Percentiles rank a stretch among this genome's conserved stretches.
phyloP scores from a whole-genome alignment of 2,113 vertebrate species.

The Seriola aureovittata region DNA sequence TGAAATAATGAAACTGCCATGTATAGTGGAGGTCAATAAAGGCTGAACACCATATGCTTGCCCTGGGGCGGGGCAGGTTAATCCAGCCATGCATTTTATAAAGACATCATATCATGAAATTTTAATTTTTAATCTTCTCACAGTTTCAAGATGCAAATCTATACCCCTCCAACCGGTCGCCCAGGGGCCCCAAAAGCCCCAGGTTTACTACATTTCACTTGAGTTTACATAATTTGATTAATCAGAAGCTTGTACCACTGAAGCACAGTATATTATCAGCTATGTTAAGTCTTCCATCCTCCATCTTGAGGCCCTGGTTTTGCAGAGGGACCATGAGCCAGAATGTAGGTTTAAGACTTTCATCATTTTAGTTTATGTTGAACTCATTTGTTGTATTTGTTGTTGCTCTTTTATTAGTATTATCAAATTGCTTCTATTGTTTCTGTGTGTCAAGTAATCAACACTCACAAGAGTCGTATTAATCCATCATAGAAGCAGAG shows the following conservation, averaged over 20 bases:
- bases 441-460: too few relatives aligned
- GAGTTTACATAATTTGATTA: background rate
- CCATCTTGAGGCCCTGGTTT: background rate
- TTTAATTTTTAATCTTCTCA: background rate
- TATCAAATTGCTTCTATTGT: too few relatives aligned
- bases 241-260: background rate
- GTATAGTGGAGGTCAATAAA: background rate
- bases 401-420: too few relatives aligned
- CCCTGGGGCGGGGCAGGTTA: background rate
- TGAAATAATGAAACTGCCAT: background rate
- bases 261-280: background rate
- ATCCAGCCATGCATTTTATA: background rate
- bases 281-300: background rate
- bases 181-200: background rate
- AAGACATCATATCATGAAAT: background rate
- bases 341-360: background rate
- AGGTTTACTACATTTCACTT: background rate
- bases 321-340: background rate
- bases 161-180: background rate
- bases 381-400: background rate
- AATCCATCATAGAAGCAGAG: too few relatives aligned
- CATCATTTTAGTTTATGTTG: background rate
- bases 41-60: background rate
- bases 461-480: too few relatives aligned
- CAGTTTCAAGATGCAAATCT: background rate